These are phyloP conservation scores for Sinopyrophorus schimmeli DNA, from an alignment of 2,888 invertebrate species.

Conservation along the genomic window DNA sequence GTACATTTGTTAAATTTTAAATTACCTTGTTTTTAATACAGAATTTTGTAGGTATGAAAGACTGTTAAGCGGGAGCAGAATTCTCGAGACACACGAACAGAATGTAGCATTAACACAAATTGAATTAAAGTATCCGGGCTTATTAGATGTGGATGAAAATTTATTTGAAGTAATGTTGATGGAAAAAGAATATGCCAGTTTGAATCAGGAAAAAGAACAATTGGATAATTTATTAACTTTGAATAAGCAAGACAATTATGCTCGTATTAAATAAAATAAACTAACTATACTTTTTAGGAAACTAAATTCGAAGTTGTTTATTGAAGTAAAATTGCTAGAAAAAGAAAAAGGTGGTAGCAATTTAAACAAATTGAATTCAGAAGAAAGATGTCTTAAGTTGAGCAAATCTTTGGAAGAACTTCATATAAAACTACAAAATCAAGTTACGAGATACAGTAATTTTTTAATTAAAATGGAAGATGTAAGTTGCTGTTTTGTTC, in stretches of 20 bases:
- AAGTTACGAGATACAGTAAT: conserved; percentile 38
- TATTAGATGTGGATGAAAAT: conserved; percentile 42
- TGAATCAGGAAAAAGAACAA: conserved; percentile 7
- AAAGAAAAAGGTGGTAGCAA: conserved; percentile 36
- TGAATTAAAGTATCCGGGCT: conserved; percentile 38
- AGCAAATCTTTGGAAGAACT: conserved; percentile 39
- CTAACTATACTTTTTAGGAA: conserved; percentile 30
- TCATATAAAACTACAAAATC: conserved; percentile 38
- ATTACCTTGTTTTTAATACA: neutral
- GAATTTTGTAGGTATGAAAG: conserved; percentile 24
- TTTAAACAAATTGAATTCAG: conserved; percentile 34
- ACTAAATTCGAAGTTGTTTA: conserved; percentile 33
- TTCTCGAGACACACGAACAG: conserved; percentile 22
- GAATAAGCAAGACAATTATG: conserved; percentile 5
- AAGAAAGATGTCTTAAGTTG: conserved; percentile 37
- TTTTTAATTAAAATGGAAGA: conserved; percentile 38
- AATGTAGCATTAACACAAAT: conserved; percentile 35
- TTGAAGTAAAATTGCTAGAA: conserved; percentile 37
- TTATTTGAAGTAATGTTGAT: conserved; percentile 39
- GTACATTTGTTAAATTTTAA: conserved; percentile 29
- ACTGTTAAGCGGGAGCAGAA: conserved; percentile 10
- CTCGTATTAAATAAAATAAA: neutral
- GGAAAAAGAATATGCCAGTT: conserved; percentile 39
- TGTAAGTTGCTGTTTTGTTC: conserved; percentile 15
- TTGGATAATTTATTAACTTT: conserved; percentile 14